These are phyloP conservation scores for Agrilus cyanescens DNA, from an alignment of 2,888 invertebrate genomes.

Conservation along the genomic window DNA sequence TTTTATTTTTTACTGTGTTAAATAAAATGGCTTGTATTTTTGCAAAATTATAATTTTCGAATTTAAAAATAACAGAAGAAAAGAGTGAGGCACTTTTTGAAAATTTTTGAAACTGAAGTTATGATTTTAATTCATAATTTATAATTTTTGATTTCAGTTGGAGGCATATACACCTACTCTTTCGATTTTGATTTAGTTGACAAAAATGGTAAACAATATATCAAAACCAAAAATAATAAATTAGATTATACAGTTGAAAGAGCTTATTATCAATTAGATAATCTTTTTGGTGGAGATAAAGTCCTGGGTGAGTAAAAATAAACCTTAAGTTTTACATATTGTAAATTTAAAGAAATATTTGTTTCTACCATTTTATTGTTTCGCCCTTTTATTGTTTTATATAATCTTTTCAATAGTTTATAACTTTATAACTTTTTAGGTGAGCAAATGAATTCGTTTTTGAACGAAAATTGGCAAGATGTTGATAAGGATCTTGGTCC, in stretches of 20 bases:
- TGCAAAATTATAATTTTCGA: too few relatives aligned
- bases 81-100: too few relatives aligned
- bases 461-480: conserved; percentile 35
- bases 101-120: too few relatives aligned
- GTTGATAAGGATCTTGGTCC: conserved; percentile 30
- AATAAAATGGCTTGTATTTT: too few relatives aligned
- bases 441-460: conserved; percentile 31
- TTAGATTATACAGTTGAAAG: conserved; percentile 16
- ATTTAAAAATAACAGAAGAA: too few relatives aligned
- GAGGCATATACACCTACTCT: conserved; percentile 16
- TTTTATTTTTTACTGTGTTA: too few relatives aligned
- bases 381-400: conserved; percentile 1
- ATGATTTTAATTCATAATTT: too few relatives aligned
- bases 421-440: conserved; percentile 17
- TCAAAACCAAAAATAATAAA: conserved; percentile 13
- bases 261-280: conserved; percentile 19
- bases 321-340: too few relatives aligned
- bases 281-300: conserved; percentile 18
- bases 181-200: conserved; percentile 21
- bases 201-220: conserved; percentile 20
- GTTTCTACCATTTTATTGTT: conserved; percentile 8
- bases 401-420: neutral
- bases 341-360: too few relatives aligned
- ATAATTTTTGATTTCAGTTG: conserved; percentile 12
- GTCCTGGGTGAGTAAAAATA: conserved; percentile 14